phyloP scores from a whole-genome alignment of 2,888 invertebrate species.

The Podotricha telesiphe region DNA sequence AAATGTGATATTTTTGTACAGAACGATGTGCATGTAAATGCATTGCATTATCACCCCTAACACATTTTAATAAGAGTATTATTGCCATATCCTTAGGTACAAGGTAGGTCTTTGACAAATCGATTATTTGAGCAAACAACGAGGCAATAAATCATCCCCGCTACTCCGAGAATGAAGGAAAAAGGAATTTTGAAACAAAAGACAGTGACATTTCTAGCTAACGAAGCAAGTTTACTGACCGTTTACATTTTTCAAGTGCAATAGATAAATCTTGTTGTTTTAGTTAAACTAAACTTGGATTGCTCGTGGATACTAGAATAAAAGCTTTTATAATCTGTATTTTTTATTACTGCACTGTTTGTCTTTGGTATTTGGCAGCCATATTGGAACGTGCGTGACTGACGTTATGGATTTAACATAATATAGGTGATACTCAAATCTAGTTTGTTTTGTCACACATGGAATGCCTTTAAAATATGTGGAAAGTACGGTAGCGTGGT shows the following conservation, averaged over 20 bases:
- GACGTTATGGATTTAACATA: background rate
- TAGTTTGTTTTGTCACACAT: too few species aligned
- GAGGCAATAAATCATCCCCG: slow-evolving; percentile 79
- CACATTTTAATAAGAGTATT: slow-evolving; percentile 47
- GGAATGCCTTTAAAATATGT: too few species aligned
- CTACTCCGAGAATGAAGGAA: slow-evolving; percentile 77
- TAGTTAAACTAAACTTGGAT: too few species aligned
- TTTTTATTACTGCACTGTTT: too few species aligned
- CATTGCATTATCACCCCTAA: slow-evolving; percentile 51
- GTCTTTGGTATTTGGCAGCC: too few species aligned
- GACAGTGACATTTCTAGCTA: slow-evolving; percentile 72
- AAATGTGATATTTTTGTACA: slow-evolving; percentile 64
- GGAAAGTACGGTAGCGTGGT: too few species aligned
- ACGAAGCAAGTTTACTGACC: slow-evolving; percentile 14
- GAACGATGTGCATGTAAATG: slow-evolving; percentile 61
- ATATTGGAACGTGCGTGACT: too few species aligned
- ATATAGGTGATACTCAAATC: too few species aligned
- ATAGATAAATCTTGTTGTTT: background rate
- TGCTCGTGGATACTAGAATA: too few species aligned
- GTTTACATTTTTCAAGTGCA: background rate
- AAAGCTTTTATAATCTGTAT: too few species aligned
- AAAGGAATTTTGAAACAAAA: slow-evolving; percentile 68
- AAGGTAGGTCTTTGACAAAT: slow-evolving; percentile 62
- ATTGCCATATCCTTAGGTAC: slow-evolving; percentile 50
- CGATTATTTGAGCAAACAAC: slow-evolving; percentile 82